Evolutionary conservation across 2,888 invertebrate genomes (phyloP).

Genomic region (Nebria brevicollis): DNA sequence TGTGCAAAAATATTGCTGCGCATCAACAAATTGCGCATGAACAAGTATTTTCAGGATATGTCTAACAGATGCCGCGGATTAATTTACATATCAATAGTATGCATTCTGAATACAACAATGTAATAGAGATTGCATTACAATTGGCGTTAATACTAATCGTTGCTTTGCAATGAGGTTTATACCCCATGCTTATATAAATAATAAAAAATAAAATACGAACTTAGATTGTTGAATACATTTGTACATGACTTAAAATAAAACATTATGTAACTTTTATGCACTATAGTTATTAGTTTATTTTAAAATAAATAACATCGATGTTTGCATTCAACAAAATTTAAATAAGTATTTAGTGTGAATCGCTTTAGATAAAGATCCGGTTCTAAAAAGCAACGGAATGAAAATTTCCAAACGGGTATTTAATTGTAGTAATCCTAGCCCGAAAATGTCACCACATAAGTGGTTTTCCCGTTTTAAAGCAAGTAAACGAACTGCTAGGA

Average conservation of each 20-base stretch:
- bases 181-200: background rate
- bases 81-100: background rate
- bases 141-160: background rate
- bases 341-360: background rate
- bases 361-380: background rate
- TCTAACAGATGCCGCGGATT: background rate
- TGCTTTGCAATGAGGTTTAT: background rate
- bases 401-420: conserved; percentile 39
- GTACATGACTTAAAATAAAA: background rate
- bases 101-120: background rate
- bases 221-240: background rate
- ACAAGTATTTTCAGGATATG: background rate
- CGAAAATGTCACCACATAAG: conserved; percentile 31
- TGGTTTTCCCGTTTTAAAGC: conserved; percentile 14
- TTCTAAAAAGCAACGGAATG: conserved; percentile 12
- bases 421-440: conserved; percentile 37
- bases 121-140: background rate
- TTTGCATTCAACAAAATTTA: background rate
- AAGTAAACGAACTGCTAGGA: background rate
- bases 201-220: background rate
- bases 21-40: background rate
- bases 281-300: no score
- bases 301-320: no score
- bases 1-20: no score
- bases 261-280: no score